Conservation (phyloP, 2,888 invertebrate genomes). For the Amiota mariae region DNA sequence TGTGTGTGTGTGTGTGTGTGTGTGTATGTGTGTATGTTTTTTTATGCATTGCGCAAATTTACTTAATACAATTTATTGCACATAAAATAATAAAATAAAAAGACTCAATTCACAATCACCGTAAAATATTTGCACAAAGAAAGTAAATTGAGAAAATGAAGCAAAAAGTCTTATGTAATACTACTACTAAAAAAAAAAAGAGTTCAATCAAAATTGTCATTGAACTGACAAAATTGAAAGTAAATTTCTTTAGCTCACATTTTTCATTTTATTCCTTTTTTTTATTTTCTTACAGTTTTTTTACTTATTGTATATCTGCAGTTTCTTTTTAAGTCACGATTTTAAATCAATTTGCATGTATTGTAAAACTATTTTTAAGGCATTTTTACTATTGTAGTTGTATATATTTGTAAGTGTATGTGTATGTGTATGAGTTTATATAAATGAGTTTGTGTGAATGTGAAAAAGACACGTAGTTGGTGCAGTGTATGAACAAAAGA, state of each 20-base stretch:
- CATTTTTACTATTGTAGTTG: too few species aligned
- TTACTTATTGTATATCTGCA: constrained; percentile 25
- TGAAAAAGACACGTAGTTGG: constrained; percentile 16
- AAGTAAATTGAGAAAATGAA: neutral
- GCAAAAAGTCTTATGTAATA: neutral
- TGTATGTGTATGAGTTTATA: neutral
- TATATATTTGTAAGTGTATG: too few species aligned
- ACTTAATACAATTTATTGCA: constrained; percentile 56
- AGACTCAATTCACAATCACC: neutral
- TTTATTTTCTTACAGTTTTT: constrained; percentile 8
- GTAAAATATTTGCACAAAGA: constrained; percentile 10
- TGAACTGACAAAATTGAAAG: constrained; percentile 53
- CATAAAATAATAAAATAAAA: constrained; percentile 46
- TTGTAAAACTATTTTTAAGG: neutral
- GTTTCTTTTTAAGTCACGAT: neutral
- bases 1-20: neutral
- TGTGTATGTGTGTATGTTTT: neutral
- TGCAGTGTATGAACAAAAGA: constrained; percentile 4
- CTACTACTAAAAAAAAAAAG: too few species aligned
- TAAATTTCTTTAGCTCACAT: constrained; percentile 42
- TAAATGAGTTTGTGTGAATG: neutral
- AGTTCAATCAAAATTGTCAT: constrained; percentile 56
- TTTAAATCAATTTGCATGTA: constrained; percentile 26
- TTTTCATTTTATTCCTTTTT: constrained; percentile 4
- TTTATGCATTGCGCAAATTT: constrained; percentile 38